Evolutionary conservation across 2,113 vertebrate species (phyloP).

Genomic region (Emydocephalus ijimae): DNA sequence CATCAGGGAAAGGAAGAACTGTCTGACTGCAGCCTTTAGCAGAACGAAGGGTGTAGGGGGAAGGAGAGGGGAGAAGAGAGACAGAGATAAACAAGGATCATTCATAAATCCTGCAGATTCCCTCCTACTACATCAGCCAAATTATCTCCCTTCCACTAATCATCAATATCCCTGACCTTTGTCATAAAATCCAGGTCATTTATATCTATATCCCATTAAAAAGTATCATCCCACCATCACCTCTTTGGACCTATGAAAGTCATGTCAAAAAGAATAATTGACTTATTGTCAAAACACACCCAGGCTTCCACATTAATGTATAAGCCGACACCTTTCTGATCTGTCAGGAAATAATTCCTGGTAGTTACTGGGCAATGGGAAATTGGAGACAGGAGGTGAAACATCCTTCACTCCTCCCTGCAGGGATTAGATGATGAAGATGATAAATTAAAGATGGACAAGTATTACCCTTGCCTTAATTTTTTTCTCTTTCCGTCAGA

Average conservation of each 20-base stretch:
- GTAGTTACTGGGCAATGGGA: slow-evolving; percentile 22
- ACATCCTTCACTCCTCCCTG: slow-evolving; percentile 1
- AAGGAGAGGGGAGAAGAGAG: background rate
- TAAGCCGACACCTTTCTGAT: slow-evolving; percentile 56
- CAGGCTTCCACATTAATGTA: slow-evolving; percentile 64
- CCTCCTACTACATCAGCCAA: slow-evolving; percentile 64
- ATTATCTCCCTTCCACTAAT: slow-evolving; percentile 67
- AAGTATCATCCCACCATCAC: slow-evolving; percentile 68
- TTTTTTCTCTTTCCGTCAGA: slow-evolving; percentile 1
- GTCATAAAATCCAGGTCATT: slow-evolving; percentile 68
- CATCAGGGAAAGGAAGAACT: background rate
- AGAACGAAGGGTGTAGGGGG: background rate
- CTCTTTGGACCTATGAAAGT: slow-evolving; percentile 70
- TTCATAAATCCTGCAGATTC: slow-evolving; percentile 63
- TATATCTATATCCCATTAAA: slow-evolving; percentile 67
- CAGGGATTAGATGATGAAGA: slow-evolving; percentile 13
- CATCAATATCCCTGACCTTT: slow-evolving; percentile 72
- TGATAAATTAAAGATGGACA: slow-evolving; percentile 40
- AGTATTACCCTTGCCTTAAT: background rate
- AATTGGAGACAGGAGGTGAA: slow-evolving; percentile 16
- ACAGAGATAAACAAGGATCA: background rate
- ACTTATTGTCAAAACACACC: slow-evolving; percentile 71
- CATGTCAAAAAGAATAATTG: slow-evolving; percentile 71
- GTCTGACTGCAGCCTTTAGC: background rate
- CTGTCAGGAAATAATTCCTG: slow-evolving; percentile 57